These are phyloP conservation scores for Acronicta leporina DNA, from an alignment of 2,888 invertebrate genomes.

Conservation along the genomic window DNA sequence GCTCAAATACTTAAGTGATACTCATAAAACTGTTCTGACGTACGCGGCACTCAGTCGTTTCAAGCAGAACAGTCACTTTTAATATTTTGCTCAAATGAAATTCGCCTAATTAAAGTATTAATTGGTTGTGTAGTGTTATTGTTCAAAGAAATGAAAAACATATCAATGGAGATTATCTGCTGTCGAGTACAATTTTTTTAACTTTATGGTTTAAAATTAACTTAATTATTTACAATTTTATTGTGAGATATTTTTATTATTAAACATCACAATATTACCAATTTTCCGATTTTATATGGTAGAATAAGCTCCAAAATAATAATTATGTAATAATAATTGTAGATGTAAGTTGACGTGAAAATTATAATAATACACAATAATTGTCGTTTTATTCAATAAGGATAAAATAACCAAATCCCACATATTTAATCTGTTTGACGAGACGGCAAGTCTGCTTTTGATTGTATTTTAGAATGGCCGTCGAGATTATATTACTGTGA, in stretches of 20 bases:
- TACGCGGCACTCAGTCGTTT: not conserved
- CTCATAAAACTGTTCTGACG: not conserved
- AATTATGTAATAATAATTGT: conserved; percentile 24
- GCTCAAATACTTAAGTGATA: conserved; percentile 21
- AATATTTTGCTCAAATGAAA: conserved; percentile 42
- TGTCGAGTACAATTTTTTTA: conserved; percentile 33
- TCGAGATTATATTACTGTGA: too few species aligned
- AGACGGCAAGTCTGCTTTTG: too few species aligned
- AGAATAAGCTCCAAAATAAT: conserved; percentile 14
- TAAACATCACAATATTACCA: conserved; percentile 30
- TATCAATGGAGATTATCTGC: conserved; percentile 42
- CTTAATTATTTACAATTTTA: conserved; percentile 8
- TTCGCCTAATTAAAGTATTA: conserved; percentile 6
- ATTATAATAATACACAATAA: conserved; percentile 24
- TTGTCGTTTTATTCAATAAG: conserved; percentile 3
- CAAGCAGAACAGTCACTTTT: not conserved
- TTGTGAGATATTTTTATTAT: conserved; percentile 8
- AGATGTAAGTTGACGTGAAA: conserved; percentile 32
- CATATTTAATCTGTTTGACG: too few species aligned
- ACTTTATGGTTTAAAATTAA: conserved; percentile 20
- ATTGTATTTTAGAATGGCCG: too few species aligned
- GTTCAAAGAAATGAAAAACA: conserved; percentile 28
- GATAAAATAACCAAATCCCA: too few species aligned
- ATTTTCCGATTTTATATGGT: conserved; percentile 8
- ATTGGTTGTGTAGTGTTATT: conserved; percentile 13